These are phyloP conservation scores for Plectrocnemia conspersa DNA, from an alignment of 1,140 invertebrate genomes.

Conservation along the genomic window DNA sequence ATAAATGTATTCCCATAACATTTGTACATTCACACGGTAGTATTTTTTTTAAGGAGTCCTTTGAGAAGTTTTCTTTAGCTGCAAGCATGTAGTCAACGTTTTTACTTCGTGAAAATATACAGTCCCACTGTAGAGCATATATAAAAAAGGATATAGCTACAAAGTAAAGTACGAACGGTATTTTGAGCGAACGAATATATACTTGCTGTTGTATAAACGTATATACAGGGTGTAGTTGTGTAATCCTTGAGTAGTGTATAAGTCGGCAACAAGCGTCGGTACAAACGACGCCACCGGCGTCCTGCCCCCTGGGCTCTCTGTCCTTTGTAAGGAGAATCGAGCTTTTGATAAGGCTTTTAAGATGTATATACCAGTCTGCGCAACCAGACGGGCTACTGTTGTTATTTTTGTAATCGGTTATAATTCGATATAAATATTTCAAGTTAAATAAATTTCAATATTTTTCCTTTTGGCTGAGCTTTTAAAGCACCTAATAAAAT, in stretches of 20 bases:
- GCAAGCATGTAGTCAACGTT: no score
- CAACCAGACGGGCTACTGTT: neutral
- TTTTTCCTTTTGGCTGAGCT: neutral
- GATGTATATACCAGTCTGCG: no score
- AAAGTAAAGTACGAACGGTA: neutral
- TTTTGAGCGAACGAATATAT: neutral
- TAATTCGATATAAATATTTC: neutral
- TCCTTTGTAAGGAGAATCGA: conserved; percentile 4
- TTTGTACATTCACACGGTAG: neutral
- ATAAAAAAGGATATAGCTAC: conserved; percentile 5
- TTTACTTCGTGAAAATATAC: neutral
- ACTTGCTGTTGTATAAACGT: neutral
- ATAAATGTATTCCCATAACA: neutral
- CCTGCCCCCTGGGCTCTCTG: conserved; percentile 1
- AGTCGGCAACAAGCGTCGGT: conserved; percentile 6
- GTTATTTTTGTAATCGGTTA: conserved; percentile 1
- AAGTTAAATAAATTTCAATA: neutral
- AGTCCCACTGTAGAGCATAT: neutral
- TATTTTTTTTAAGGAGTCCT: neutral
- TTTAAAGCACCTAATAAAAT: no score
- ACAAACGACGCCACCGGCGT: conserved; percentile 7
- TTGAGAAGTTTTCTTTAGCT: neutral
- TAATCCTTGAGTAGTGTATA: neutral
- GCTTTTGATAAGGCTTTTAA: conserved; percentile 11
- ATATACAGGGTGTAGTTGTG: neutral